phyloP scores from a whole-genome alignment of 1,140 invertebrate species.

The Drosophila cardini region DNA sequence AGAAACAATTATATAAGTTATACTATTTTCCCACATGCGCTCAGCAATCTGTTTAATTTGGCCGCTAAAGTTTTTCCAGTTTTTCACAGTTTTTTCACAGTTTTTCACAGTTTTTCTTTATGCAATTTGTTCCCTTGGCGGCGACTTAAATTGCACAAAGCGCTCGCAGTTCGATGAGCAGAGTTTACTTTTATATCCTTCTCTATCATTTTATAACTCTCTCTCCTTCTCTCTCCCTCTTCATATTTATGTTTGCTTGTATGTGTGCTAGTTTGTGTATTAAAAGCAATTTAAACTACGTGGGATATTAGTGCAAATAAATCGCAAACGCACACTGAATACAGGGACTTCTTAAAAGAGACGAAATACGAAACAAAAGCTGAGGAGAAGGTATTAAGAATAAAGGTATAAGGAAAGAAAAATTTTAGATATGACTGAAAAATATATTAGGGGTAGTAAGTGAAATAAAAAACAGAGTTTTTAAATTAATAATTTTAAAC shows the following conservation, averaged over 20 bases:
- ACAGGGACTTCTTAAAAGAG: neutral
- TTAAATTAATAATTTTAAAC: too few species aligned
- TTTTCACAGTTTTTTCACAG: constrained; percentile 10
- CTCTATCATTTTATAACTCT: constrained; percentile 5
- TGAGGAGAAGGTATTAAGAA: neutral
- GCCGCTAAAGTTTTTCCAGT: constrained; percentile 55
- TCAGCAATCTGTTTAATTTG: constrained; percentile 48
- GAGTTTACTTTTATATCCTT: constrained; percentile 55
- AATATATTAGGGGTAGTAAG: too few species aligned
- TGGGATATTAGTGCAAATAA: constrained; percentile 41
- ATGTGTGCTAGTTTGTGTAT: constrained; percentile 27
- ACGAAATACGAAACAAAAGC: neutral
- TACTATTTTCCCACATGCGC: constrained; percentile 8
- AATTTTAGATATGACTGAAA: too few species aligned
- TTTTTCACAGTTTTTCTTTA: constrained; percentile 59
- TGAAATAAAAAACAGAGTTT: too few species aligned
- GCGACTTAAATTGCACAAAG: constrained; percentile 77
- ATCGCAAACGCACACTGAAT: constrained; percentile 41
- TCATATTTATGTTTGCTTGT: constrained; percentile 11
- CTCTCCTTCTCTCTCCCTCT: constrained; percentile 25
- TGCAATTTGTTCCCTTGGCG: constrained; percentile 71
- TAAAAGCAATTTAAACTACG: constrained; percentile 46
- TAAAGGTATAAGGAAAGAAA: too few species aligned
- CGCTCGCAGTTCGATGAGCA: constrained; percentile 40
- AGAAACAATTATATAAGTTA: constrained; percentile 20